Percentiles rank a stretch among this genome's conserved stretches.
Conservation (phyloP, 2,888 invertebrate genomes). For the Microctonus aethiopoides region DNA sequence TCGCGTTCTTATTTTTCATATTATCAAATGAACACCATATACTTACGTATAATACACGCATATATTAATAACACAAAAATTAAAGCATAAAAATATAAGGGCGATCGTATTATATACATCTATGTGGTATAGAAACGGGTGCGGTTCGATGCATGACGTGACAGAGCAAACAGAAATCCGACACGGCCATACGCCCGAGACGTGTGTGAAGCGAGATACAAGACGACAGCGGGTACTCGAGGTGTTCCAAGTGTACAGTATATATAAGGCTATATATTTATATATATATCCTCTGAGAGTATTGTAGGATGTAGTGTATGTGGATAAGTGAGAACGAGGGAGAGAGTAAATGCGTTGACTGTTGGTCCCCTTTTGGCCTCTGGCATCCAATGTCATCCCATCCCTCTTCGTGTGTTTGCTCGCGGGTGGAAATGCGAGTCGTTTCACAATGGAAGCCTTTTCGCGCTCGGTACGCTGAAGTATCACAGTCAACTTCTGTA, state of each 20-base stretch:
- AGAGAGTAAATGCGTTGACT: constrained; percentile 35
- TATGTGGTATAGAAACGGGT: constrained; percentile 49
- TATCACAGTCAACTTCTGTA: neutral
- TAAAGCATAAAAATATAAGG: neutral
- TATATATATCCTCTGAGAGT: constrained; percentile 23
- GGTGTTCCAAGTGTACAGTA: constrained; percentile 23
- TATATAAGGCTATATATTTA: neutral
- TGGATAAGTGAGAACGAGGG: constrained; percentile 37
- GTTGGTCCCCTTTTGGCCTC: constrained; percentile 46
- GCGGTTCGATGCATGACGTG: constrained; percentile 62
- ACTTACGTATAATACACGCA: too few species aligned
- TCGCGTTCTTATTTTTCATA: too few species aligned
- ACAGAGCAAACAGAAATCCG: constrained; percentile 65
- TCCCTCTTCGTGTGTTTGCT: constrained; percentile 19
- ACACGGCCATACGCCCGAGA: constrained; percentile 56
- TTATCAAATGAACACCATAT: too few species aligned
- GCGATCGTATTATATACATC: constrained; percentile 43
- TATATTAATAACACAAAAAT: neutral
- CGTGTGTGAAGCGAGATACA: constrained; percentile 34
- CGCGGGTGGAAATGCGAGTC: constrained; percentile 62
- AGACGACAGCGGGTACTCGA: constrained; percentile 39
- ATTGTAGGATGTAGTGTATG: constrained; percentile 35
- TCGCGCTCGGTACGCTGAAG: constrained; percentile 42
- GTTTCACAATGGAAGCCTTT: constrained; percentile 60
- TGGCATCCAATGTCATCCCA: constrained; percentile 54